phyloP scores from a whole-genome alignment of 2,888 invertebrate species.

The Agrochola lota region DNA sequence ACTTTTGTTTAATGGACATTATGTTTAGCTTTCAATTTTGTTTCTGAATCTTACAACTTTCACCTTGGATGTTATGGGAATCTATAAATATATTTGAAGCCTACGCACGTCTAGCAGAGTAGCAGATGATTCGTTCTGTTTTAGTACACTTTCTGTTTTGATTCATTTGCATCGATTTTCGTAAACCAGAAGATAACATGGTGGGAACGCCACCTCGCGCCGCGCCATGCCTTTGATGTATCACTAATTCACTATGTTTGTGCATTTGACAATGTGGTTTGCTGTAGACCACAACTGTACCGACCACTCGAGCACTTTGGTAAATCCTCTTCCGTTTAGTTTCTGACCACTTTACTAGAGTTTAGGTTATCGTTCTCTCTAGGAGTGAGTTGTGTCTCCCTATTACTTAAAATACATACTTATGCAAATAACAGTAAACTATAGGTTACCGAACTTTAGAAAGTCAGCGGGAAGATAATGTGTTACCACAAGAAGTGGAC shows the following conservation, averaged over 20 bases:
- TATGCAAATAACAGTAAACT: not conserved
- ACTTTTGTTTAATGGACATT: slow-evolving; percentile 33
- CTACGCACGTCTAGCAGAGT: not conserved
- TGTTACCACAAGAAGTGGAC: not conserved
- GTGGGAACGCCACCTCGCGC: not conserved
- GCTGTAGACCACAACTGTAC: not conserved
- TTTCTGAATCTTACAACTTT: slow-evolving; percentile 30
- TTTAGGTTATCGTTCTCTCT: not conserved
- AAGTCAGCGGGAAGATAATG: not conserved
- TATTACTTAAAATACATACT: not conserved
- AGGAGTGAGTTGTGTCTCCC: not conserved
- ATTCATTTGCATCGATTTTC: not conserved
- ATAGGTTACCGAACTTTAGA: slow-evolving; percentile 1
- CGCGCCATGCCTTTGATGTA: not conserved
- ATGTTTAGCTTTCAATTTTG: slow-evolving; percentile 31
- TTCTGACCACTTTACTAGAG: not conserved
- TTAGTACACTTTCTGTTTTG: slow-evolving; percentile 17
- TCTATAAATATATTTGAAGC: slow-evolving; percentile 16
- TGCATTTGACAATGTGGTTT: slow-evolving; percentile 3
- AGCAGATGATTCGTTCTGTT: not conserved
- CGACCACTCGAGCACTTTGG: not conserved
- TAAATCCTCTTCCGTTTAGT: not conserved
- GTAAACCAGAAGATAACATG: not conserved
- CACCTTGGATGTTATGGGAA: slow-evolving; percentile 28
- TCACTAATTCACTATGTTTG: slow-evolving; percentile 15